phyloP scores from a whole-genome alignment of 53 echinoderm and acorn worm species.

The Paracentrotus lividus region DNA sequence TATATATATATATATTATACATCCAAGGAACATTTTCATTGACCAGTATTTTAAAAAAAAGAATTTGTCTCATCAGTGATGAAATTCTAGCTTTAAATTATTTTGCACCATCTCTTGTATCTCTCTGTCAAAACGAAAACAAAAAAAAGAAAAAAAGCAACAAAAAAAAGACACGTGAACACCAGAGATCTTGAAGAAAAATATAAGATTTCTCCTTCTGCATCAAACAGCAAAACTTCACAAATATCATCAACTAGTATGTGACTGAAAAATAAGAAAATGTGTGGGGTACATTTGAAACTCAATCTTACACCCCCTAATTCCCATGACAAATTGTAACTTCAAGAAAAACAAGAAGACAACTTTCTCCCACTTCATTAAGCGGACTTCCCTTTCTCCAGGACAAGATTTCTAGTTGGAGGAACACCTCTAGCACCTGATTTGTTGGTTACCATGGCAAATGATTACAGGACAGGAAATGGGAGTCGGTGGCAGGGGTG shows the following conservation, averaged over 20 bases:
- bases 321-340: not conserved
- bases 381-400: not conserved
- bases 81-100: too few species aligned
- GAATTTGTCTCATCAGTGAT: too few species aligned
- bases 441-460: constrained; percentile 52
- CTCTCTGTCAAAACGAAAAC: too few species aligned
- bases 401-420: not conserved
- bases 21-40: too few species aligned
- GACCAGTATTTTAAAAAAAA: too few species aligned
- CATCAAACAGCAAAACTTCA: not conserved
- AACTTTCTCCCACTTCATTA: constrained; percentile 35
- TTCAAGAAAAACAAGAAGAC: not conserved
- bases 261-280: not conserved
- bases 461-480: constrained; percentile 2
- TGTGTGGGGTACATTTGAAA: not conserved
- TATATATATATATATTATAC: too few species aligned
- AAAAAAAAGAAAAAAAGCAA: not conserved
- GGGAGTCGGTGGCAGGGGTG: not conserved
- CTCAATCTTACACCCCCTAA: not conserved
- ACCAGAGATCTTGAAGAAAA: not conserved
- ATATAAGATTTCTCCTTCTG: not conserved
- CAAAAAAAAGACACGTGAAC: not conserved
- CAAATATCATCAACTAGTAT: not conserved
- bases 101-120: not conserved
- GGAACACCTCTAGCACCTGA: constrained; percentile 42